These are phyloP conservation scores for Saturnia pavonia DNA, from an alignment of 2,888 invertebrate genomes.

Conservation along the genomic window DNA sequence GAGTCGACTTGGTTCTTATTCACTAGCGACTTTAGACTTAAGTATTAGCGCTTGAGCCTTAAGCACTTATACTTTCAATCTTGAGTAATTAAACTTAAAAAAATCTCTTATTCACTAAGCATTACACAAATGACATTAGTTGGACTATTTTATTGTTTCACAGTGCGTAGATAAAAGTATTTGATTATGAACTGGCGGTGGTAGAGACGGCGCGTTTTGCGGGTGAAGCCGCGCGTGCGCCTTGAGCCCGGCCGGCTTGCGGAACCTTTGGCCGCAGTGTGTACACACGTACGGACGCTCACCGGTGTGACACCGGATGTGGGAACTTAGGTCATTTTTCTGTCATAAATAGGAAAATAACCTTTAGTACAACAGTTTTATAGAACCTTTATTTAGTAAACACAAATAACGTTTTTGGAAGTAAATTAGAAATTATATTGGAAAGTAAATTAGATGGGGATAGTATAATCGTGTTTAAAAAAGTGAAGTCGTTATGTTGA, in stretches of 20 bases:
- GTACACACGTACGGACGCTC: constrained; percentile 71
- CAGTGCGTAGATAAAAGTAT: background rate
- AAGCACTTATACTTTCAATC: background rate
- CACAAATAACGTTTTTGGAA: too few relatives aligned
- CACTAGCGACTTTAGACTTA: background rate
- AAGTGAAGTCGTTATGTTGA: too few relatives aligned
- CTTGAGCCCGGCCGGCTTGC: constrained; percentile 77
- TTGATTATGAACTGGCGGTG: background rate
- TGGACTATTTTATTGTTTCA: background rate
- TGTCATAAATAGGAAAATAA: constrained; percentile 33
- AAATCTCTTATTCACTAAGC: background rate
- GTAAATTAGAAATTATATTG: too few relatives aligned
- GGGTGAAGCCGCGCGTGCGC: constrained; percentile 72
- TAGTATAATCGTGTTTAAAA: too few relatives aligned
- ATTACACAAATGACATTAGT: background rate
- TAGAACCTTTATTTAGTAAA: too few relatives aligned
- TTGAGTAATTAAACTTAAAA: background rate
- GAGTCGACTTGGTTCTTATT: background rate
- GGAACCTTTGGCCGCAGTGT: constrained; percentile 76
- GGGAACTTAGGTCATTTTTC: constrained; percentile 79
- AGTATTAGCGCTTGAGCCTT: background rate
- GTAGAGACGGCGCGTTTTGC: background rate
- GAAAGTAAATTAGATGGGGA: too few relatives aligned
- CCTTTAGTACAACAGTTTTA: too few relatives aligned
- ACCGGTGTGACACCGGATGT: constrained; percentile 81